Evolutionary conservation across 2,113 vertebrate species (phyloP).

Genomic region (Melanerpes aurifrons): DNA sequence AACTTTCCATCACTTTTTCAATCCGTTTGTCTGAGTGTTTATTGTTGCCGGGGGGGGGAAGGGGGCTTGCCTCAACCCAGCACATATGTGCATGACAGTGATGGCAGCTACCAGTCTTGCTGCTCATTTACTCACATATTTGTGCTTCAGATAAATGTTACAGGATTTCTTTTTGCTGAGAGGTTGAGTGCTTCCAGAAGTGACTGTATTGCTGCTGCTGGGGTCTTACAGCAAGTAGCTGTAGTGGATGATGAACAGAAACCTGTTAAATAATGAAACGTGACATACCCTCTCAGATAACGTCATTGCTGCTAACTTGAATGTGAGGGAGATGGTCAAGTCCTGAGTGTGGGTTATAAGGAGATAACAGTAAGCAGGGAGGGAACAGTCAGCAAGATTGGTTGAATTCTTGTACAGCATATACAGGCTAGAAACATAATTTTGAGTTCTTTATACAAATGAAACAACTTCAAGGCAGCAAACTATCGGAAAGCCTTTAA

Average conservation of each 20-base stretch:
- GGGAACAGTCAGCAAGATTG: fast-evolving
- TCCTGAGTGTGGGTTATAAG: neutral
- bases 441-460: neutral
- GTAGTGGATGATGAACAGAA: constrained; percentile 7
- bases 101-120: neutral
- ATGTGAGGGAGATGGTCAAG: neutral
- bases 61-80: too few relatives aligned
- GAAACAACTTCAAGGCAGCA: neutral
- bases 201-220: neutral
- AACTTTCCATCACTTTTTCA: too few relatives aligned
- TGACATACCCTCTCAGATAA: constrained; percentile 53
- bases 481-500: neutral
- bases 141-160: neutral
- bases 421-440: neutral
- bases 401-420: neutral
- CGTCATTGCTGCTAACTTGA: constrained; percentile 6
- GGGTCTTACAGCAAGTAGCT: neutral
- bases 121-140: neutral
- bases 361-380: neutral
- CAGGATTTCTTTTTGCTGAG: neutral
- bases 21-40: too few relatives aligned
- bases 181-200: neutral
- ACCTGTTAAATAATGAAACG: constrained; percentile 26
- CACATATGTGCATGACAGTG: fast-evolving
- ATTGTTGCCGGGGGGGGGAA: too few relatives aligned